These are phyloP conservation scores for Epiperipatus broadwayi DNA, from an alignment of 2,888 invertebrate genomes.

Conservation along the genomic window DNA sequence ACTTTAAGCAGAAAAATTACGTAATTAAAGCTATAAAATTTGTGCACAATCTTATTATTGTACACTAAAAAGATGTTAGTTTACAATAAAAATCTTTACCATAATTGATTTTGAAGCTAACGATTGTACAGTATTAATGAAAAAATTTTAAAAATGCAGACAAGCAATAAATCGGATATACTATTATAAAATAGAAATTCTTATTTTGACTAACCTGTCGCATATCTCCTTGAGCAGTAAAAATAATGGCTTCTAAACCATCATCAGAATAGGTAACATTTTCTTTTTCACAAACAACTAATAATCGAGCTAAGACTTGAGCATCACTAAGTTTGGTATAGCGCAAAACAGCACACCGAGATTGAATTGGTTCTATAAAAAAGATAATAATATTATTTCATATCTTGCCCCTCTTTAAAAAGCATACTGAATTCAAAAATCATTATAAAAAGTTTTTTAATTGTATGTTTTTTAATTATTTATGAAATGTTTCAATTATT, in stretches of 20 bases:
- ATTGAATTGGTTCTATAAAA: constrained; percentile 72
- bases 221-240: constrained; percentile 97
- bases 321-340: constrained; percentile 76
- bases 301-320: constrained; percentile 61
- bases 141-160: too few species aligned
- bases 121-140: constrained; percentile 13
- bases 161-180: background rate
- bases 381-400: background rate
- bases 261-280: constrained; percentile 61
- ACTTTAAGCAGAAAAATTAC: too few species aligned
- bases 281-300: constrained; percentile 54
- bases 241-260: constrained; percentile 84
- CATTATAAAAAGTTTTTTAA: too few species aligned
- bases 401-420: too few species aligned
- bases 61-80: too few species aligned
- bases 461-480: too few species aligned
- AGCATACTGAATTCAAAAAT: background rate
- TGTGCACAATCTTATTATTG: too few species aligned
- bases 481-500: too few species aligned
- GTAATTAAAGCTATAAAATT: too few species aligned
- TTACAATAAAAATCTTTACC: background rate
- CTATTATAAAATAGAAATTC: background rate
- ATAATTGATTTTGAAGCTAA: constrained; percentile 10
- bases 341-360: constrained; percentile 85
- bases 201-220: constrained; percentile 51